Evolutionary conservation across 2,888 invertebrate species (phyloP).

Genomic region (Nipponacmea schrenckii): DNA sequence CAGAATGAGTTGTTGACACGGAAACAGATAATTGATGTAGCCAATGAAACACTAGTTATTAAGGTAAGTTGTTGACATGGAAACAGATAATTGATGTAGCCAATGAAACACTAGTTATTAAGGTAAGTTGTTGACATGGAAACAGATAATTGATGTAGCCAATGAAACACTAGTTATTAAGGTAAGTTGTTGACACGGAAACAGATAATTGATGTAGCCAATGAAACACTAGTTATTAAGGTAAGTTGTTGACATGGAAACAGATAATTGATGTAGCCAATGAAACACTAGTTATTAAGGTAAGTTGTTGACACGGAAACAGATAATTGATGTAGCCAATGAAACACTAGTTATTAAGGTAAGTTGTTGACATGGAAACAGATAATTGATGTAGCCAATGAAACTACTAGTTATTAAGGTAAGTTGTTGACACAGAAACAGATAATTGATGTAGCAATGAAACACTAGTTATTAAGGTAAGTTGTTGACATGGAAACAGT

Average conservation of each 20-base stretch:
- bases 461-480: background rate
- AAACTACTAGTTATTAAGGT: conserved; percentile 54
- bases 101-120: conserved; percentile 53
- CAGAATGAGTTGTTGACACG: conserved; percentile 46
- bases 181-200: conserved; percentile 49
- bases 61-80: conserved; percentile 44
- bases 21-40: conserved; percentile 42
- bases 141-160: conserved; percentile 41
- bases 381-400: conserved; percentile 46
- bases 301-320: conserved; percentile 42
- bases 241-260: conserved; percentile 45
- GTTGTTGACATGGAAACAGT: background rate
- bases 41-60: conserved; percentile 52
- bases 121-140: conserved; percentile 50
- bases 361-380: conserved; percentile 28
- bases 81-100: conserved; percentile 44
- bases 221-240: conserved; percentile 54
- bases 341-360: conserved; percentile 57
- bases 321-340: conserved; percentile 45
- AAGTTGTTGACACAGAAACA: background rate
- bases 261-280: conserved; percentile 44
- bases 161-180: conserved; percentile 55
- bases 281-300: conserved; percentile 55
- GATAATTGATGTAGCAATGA: background rate
- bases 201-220: conserved; percentile 42